A percentile compares a stretch with the other conserved stretches of the same genome.
Evolutionary conservation across 1,140 invertebrate genomes (phyloP).

Genomic region (Yoshiicerus persimilis): DNA sequence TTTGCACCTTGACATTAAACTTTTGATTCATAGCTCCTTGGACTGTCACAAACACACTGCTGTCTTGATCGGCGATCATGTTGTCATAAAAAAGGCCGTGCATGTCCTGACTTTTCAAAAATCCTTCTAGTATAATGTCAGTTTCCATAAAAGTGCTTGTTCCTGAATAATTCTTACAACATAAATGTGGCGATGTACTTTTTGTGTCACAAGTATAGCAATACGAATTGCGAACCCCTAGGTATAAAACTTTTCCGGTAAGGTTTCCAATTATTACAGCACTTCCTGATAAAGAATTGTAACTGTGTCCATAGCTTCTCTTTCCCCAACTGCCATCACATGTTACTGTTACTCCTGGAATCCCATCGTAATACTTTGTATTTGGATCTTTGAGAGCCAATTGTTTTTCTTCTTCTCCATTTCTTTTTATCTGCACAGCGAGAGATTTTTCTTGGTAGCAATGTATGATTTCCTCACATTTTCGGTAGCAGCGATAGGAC

Average conservation of each 20-base stretch:
- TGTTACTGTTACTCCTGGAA: neutral
- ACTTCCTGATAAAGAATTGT: neutral
- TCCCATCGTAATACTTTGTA: neutral
- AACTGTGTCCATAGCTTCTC: neutral
- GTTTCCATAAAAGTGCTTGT: neutral
- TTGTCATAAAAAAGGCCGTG: neutral
- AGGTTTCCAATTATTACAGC: neutral
- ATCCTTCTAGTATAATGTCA: neutral
- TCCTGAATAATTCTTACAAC: neutral
- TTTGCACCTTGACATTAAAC: neutral
- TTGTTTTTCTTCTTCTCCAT: neutral
- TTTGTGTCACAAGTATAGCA: neutral
- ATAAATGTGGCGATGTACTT: neutral
- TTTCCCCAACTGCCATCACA: neutral
- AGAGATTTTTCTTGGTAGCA: neutral
- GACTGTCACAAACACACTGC: neutral
- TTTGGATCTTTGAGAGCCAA: neutral
- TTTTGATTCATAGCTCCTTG: neutral
- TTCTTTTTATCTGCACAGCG: neutral
- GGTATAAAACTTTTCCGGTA: neutral
- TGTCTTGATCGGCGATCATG: neutral
- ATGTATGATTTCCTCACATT: neutral
- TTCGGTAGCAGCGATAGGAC: neutral
- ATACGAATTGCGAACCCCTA: neutral
- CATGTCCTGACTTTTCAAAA: neutral